Base-by-base conservation (phyloP, 2,888 invertebrate genomes). In the Bugula neritina region DNA sequence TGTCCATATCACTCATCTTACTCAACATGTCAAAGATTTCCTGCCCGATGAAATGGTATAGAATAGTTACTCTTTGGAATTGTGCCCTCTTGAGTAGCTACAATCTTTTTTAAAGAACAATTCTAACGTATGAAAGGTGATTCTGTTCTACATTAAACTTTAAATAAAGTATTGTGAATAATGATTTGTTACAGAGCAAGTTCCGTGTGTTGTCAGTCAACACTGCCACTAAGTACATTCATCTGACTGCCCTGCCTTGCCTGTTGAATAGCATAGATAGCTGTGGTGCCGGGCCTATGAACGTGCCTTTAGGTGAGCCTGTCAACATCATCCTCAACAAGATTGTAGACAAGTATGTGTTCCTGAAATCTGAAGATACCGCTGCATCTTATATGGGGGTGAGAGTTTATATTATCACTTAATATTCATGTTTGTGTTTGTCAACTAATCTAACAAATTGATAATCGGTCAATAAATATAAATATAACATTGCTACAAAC, bases 291-390 rank as follows among this genome's bases (percentile, higher is more conserved):
- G 63, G 63, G 2, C 29, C 63, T 63, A 10, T 63, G 5, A 63
- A 31, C 34, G n/a, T 63, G 2, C 63, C 63, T 29, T 17, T 63
- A 13, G 63, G 63, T 3, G 63, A 63, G 31, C 63, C 63, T 25
- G 27, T 63, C 5, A 63, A 21, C 17, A 27, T 31, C 13, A 25
- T 29, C 27, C 31, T 63, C 13, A 63, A 29, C 10, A 25, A n/a
- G 63, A 63, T 63, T 3, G 63, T 31, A 34, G 63, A 63, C 34
- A 63, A 63, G 63, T 63, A 63, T 63, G 63, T 31, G 2, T 63
- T 63, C 34, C 2, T 63, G 17, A 29, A 10, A 5, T 25, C 63
- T 25, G 31, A 63, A 34, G 63, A 63, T 25, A 31, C 31, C 31
- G 5, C 2, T 5, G n/a, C n/a, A 13, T 29, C 63, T 34, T 63